Evolutionary conservation across 2,888 invertebrate species (phyloP), one percentile per base, ranked within the genome.

Genomic region (Amphipoea lucens): DNA sequence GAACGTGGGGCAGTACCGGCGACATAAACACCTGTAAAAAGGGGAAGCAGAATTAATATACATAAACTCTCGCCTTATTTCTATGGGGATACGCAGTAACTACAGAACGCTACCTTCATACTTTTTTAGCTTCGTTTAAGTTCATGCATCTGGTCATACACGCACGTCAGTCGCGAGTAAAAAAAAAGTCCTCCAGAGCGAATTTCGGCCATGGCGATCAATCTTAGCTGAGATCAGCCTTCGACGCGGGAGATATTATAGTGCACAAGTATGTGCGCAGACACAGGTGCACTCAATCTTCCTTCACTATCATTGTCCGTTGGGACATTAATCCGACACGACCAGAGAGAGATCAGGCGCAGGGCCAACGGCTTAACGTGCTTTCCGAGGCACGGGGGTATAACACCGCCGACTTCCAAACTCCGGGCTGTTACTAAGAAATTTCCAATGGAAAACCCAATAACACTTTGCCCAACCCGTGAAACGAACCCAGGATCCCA

Each of bases 1-100:
- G 96, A 91, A 98, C 92, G 88, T 97, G 93, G 93, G 98, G 92
- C 93, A 98, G 97, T 92, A 98, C 93, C 91, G 98, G 96, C 93
- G 98, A 94, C 94, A 98, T 95, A 89, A 97, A 97, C 94, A 98
- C 93, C 96, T 98, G 97, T 1, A 12, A 9, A 60, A 85, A 63
- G 14, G 1, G 0, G 4, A 5, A 20, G 40, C 11, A n/a, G 0
- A 63, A 12, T 78, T 66, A 66, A 40, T 65, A 36, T 11, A 60
- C 23, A 57, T 4, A 57, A 23, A 23, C 57, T 23, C 3, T 54
- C 54, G 2, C 54, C 51, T 9, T 57, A 9, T 4, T 11, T 1
- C 57, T 23, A 60, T n/a, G n/a, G n/a, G 57, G n/a, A 11, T n/a
- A 4, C 11, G n/a, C 23, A 57, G 51, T n/a, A n/a, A 23, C 23